Conservation (phyloP, 2,888 invertebrate species). For the Siphlonurus alternatus region DNA sequence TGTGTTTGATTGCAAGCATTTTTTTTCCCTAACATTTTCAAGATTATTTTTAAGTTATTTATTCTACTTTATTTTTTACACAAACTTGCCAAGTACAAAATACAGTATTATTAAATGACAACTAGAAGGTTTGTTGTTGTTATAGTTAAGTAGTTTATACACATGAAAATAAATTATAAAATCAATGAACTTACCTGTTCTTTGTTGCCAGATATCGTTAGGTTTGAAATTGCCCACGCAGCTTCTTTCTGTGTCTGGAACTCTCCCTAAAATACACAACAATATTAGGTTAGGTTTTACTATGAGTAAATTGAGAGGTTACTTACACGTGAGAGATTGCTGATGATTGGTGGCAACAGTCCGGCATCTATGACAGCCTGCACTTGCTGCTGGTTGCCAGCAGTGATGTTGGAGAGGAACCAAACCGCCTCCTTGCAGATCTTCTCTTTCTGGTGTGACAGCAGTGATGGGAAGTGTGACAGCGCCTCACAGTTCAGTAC, state of each 20-base stretch:
- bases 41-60: no score
- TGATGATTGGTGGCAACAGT: constrained; percentile 84
- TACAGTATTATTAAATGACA: neutral
- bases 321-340: constrained; percentile 58
- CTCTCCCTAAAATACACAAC: constrained; percentile 41
- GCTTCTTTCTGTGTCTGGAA: constrained; percentile 99
- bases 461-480: constrained; percentile 78
- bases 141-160: no score
- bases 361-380: constrained; percentile 87
- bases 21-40: no score
- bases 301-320: neutral
- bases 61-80: no score
- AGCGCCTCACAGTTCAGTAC: constrained; percentile 93
- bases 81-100: no score
- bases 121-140: neutral
- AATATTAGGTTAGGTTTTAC: neutral
- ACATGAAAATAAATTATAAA: neutral
- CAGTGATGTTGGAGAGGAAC: constrained; percentile 98
- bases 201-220: constrained; percentile 91
- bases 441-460: constrained; percentile 92
- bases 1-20: no score
- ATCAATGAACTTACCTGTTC: constrained; percentile 55
- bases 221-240: constrained; percentile 98
- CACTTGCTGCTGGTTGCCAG: constrained; percentile 94
- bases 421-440: constrained; percentile 99